Evolutionary conservation across 2,888 invertebrate species (phyloP).

Genomic region (Phortica okadai): DNA sequence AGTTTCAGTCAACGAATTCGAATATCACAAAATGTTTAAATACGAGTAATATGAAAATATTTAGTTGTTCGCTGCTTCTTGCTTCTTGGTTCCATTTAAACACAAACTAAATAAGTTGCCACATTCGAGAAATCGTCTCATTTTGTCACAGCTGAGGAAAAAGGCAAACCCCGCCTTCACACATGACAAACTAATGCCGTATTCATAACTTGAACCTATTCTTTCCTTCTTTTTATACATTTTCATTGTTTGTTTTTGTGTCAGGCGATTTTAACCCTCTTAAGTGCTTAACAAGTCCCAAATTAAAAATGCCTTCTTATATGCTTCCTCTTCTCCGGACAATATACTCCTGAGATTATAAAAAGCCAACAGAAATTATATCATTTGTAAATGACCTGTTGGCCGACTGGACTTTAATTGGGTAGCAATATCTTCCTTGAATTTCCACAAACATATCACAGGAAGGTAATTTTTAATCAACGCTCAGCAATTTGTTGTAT

Average conservation of each 20-base stretch:
- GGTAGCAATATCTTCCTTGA: background rate
- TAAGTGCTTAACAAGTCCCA: conserved; percentile 71
- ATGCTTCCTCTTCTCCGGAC: background rate
- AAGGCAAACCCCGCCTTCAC: conserved; percentile 16
- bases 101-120: conserved; percentile 63
- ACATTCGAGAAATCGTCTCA: background rate
- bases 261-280: conserved; percentile 69
- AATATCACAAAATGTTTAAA: conserved; percentile 49
- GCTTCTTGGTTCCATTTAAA: conserved; percentile 53
- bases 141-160: conserved; percentile 32
- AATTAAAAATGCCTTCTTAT: conserved; percentile 60
- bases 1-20: conserved; percentile 38
- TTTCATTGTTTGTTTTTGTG: conserved; percentile 45
- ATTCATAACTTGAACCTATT: conserved; percentile 53
- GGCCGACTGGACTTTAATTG: conserved; percentile 49
- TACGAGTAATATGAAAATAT: conserved; percentile 36
- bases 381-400: conserved; percentile 62
- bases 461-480: conserved; percentile 63
- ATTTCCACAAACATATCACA: too few species aligned
- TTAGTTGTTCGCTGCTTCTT: conserved; percentile 8
- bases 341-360: conserved; percentile 59
- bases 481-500: conserved; percentile 35
- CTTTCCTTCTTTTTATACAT: conserved; percentile 38
- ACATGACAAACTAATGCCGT: conserved; percentile 53
- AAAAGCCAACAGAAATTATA: conserved; percentile 45